phyloP scores from a whole-genome alignment of 2,888 invertebrate genomes.

The Noctuana brunneofusca region DNA sequence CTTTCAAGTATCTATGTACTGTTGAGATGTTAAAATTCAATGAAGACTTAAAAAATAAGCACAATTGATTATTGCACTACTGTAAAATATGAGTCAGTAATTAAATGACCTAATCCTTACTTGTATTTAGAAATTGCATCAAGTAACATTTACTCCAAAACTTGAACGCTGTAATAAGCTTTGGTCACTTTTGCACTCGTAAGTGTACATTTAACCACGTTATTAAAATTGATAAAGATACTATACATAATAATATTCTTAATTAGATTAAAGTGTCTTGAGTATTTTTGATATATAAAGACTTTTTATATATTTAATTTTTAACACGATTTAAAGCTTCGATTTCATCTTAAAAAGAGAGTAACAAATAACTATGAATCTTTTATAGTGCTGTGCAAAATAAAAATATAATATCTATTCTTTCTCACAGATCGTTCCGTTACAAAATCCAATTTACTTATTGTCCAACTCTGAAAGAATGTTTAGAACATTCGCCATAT shows the following conservation, averaged over 20 bases:
- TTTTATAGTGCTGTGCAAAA: conserved; percentile 43
- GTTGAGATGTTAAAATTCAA: too few relatives aligned
- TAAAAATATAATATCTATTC: conserved; percentile 34
- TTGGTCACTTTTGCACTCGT: conserved; percentile 18
- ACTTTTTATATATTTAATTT: conserved; percentile 47
- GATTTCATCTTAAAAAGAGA: conserved; percentile 69
- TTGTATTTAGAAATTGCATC: not conserved
- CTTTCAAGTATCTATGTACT: too few relatives aligned
- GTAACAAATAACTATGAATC: conserved; percentile 49
- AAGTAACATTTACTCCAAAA: conserved; percentile 3
- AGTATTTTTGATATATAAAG: conserved; percentile 32
- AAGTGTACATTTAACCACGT: not conserved
- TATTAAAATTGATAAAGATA: conserved; percentile 27
- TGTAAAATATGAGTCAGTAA: too few relatives aligned
- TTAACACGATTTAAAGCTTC: conserved; percentile 79
- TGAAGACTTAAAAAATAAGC: not conserved
- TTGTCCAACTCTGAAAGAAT: conserved; percentile 73
- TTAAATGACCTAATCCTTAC: not conserved
- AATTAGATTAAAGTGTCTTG: conserved; percentile 34
- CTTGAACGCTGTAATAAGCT: not conserved
- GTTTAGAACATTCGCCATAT: conserved; percentile 60
- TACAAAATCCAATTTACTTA: conserved; percentile 66
- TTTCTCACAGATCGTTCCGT: conserved; percentile 32
- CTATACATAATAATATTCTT: conserved; percentile 22
- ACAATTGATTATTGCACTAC: not conserved